Evolutionary conservation across 2,797 vertebrate species (phyloP), one percentile per base, ranked within the genome.

Genomic region (Gymnothorax reevesii): DNA sequence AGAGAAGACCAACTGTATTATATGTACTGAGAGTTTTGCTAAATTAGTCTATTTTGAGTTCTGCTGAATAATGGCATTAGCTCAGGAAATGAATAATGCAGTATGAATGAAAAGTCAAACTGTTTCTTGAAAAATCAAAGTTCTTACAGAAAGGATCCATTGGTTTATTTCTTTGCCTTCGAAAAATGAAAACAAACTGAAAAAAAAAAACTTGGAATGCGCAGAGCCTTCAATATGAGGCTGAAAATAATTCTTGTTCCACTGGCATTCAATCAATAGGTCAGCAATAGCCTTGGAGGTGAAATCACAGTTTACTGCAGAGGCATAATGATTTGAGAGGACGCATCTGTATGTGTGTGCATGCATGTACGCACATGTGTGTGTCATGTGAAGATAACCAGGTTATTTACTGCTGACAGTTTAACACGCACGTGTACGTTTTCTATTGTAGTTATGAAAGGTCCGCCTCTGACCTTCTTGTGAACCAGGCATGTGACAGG

Each of bases 321-420:
- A 42, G 42, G 33, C 15, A 5, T 49, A 42, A 17, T 13, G 4
- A 2, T 69, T 33, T 42, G 33, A 73, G 12, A 42, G 71, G 9
- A 42, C 10, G 3, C 42, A 6, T 15, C 9, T 73, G 27, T 73
- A 8, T 69, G 64, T 25, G 22, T n/a, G 22, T 69, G 64, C 25
- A n/a, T 69, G 64, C 25, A n/a, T 66, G 22, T 66, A n/a, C 25
- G 13, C 17, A 17, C 22, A 20, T 64, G 80, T 66, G 60, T 6
- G 17, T 87, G 88, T 64, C 83, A 84, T 84, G 20, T 59, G 42
- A 86, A 86, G 89, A 90, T 89, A 88, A 89, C 88, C 89, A 64
- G 22, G 84, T 83, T 87, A 91, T 89, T 91, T 89, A 89, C 57
- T 33, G 62, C 84, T 85, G 79, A 69, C 77, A 82, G 86, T 86